These are phyloP conservation scores for Nothobranchius kuhntae DNA, from an alignment of 2,113 vertebrate species.

Conservation along the genomic window DNA sequence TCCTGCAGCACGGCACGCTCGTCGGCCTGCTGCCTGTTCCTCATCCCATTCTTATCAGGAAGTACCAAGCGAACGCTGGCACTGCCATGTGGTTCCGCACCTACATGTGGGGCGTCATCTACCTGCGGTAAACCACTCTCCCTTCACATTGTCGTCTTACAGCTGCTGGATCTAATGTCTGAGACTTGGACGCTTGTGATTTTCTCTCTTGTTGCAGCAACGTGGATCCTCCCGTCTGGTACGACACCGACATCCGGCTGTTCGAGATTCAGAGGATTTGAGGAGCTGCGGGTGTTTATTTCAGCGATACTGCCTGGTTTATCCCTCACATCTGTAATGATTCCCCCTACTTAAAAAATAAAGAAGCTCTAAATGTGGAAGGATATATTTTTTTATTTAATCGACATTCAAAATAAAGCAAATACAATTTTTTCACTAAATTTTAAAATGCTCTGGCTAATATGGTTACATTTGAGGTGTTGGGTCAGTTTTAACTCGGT, in stretches of 20 bases:
- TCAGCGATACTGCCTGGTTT: not conserved
- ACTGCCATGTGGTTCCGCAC: slow-evolving; percentile 97
- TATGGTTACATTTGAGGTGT: no score
- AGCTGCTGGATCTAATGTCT: not conserved
- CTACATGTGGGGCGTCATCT: slow-evolving; percentile 98
- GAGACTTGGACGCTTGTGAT: not conserved
- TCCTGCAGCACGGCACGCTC: slow-evolving; percentile 94
- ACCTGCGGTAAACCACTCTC: slow-evolving; percentile 83
- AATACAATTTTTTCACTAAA: no score
- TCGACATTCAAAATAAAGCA: not conserved
- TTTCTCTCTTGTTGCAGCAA: slow-evolving; percentile 79
- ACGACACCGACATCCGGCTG: slow-evolving; percentile 95
- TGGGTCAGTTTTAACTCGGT: no score
- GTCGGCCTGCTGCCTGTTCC: slow-evolving; percentile 96
- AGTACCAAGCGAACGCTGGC: slow-evolving; percentile 95
- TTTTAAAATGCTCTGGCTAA: no score
- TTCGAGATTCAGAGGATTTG: slow-evolving; percentile 98
- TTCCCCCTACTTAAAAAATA: not conserved
- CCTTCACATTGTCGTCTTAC: not conserved
- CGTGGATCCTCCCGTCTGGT: slow-evolving; percentile 96
- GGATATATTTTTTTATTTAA: not conserved
- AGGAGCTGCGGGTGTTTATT: not conserved
- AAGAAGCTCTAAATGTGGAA: not conserved
- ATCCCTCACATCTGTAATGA: not conserved
- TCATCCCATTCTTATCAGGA: slow-evolving; percentile 98